Base-by-base conservation (phyloP, 2,888 invertebrate genomes). In the Chironomus tentans region DNA sequence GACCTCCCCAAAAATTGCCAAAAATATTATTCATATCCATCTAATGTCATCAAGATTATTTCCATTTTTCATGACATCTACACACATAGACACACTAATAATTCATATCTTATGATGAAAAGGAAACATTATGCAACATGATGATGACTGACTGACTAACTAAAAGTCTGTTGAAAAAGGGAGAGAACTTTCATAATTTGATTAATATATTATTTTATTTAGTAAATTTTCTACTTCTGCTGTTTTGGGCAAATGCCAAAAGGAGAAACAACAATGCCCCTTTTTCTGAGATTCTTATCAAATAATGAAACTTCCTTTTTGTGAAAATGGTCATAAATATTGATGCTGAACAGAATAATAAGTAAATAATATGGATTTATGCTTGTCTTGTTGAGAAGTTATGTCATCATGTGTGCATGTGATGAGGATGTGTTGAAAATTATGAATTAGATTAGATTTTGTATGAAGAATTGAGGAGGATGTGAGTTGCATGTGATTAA, bases 291-390 rank as follows among this genome's bases (percentile, higher is more conserved):
- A 70, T 70, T 50, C 21, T 70, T 70, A 70, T 70, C 70, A 70
- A 70, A 70, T 70, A 70, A 70, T 70, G 70, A 70, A 70, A 70
- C n/a, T 70, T 70, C 70, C 70, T 70, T 50, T 70, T n/a, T 50
- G 56, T 48, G 56, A 70, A 56, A 56, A 70, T 50, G 50, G 50
- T 48, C 56, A 22, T 50, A 24, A 70, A 56, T 50, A 70, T 70
- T 18, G n/a, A 56, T 56, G 56, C 56, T 38, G 38, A 4, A 38
- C 38, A 38, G 56, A 56, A 56, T 56, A 50, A 50, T 50, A 56
- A 56, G 18, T 56, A 56, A 56, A 56, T 18, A 38, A 28, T n/a
- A n/a, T n/a, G n/a, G n/a, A n/a, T n/a, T n/a, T n/a, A n/a, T 38
- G 38, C 10, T 10, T 38, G 38, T 38, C 10, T 38, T 38, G 38